Conservation (phyloP, 2,113 vertebrate genomes). For the Siphamia tubifer region DNA sequence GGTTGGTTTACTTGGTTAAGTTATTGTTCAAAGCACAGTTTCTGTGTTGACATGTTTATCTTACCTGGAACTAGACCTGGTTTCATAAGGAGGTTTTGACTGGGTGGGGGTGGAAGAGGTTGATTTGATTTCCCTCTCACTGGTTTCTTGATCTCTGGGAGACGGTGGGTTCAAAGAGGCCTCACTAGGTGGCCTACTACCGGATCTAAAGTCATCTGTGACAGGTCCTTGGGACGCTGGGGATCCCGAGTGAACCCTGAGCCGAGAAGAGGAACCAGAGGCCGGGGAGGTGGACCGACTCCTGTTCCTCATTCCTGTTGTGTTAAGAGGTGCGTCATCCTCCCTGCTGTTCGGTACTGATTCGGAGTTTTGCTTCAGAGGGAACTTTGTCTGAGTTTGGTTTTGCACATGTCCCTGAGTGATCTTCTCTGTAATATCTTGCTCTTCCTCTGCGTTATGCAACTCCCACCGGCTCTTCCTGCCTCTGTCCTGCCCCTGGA, state of each 20-base stretch:
- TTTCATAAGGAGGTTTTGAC: conserved; percentile 52
- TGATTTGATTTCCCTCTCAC: conserved; percentile 52
- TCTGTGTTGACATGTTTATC: background rate
- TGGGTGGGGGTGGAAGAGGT: conserved; percentile 20
- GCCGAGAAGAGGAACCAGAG: conserved; percentile 7
- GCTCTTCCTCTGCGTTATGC: conserved; percentile 16
- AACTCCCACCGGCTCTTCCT: background rate
- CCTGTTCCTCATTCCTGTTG: background rate
- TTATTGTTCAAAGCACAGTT: background rate
- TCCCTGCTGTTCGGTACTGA: background rate
- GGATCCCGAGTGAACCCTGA: conserved; percentile 26
- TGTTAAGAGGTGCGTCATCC: background rate
- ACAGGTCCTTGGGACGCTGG: conserved; percentile 15
- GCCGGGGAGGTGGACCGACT: conserved; percentile 45
- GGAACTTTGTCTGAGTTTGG: conserved; percentile 39
- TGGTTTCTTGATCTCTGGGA: conserved; percentile 32
- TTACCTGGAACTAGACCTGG: conserved; percentile 57
- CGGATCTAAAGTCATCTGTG: conserved; percentile 23
- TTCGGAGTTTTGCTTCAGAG: conserved; percentile 45
- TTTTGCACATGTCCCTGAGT: conserved; percentile 45
- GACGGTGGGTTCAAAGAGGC: conserved; percentile 24
- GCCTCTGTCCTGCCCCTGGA: conserved; percentile 4
- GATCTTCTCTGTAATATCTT: conserved; percentile 23
- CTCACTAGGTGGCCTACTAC: conserved; percentile 21
- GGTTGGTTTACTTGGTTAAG: background rate